Conservation (phyloP, 2,888 invertebrate species). For the Drosophila engyochracea region DNA sequence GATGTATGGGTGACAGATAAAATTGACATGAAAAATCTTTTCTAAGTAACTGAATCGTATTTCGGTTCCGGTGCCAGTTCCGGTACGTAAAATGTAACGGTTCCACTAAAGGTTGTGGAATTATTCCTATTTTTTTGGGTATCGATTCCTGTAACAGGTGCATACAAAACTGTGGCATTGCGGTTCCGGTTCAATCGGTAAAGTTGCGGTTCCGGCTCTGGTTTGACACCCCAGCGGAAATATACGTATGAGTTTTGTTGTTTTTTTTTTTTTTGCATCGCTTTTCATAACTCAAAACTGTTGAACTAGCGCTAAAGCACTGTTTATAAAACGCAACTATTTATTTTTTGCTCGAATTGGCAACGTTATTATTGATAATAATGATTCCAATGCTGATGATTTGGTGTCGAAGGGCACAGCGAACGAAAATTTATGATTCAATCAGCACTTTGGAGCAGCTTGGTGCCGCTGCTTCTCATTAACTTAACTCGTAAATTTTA, state of each 20-base stretch:
- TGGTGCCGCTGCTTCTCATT: slow-evolving; percentile 60
- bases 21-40: background rate
- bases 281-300: background rate
- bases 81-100: background rate
- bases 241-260: background rate
- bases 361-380: slow-evolving; percentile 12
- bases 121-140: background rate
- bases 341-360: slow-evolving; percentile 18
- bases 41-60: background rate
- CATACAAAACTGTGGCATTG: background rate
- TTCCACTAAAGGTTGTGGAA: background rate
- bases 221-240: background rate
- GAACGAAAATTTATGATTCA: slow-evolving; percentile 46
- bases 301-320: background rate
- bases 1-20: background rate
- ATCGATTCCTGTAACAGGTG: background rate
- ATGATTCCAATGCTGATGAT: background rate
- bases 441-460: slow-evolving; percentile 52
- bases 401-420: background rate
- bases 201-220: background rate
- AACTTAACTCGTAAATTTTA: slow-evolving; percentile 56
- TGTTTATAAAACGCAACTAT: background rate
- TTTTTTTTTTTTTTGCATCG: background rate
- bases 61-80: background rate
- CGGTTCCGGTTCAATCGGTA: background rate